Conservation (phyloP, 2,797 vertebrate genomes). For the Scolopax bukidnonensis region DNA sequence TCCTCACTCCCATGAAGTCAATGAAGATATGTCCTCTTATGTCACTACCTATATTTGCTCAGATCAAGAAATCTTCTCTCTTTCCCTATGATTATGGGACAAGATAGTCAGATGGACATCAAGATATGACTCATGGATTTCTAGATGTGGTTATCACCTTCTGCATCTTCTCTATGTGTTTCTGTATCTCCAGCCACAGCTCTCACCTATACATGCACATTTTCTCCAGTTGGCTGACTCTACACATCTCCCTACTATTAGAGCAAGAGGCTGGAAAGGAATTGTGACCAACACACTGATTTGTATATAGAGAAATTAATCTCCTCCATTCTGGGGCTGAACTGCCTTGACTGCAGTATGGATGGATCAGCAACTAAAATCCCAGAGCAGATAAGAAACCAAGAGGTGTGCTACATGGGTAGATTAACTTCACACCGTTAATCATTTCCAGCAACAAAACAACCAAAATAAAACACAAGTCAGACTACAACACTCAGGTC, state of each 20-base stretch:
- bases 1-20: not conserved
- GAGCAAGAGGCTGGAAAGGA: not conserved
- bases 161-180: not conserved
- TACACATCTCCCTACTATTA: not conserved
- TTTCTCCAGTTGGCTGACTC: not conserved
- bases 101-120: not conserved
- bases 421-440: not conserved
- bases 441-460: not conserved
- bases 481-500: not conserved
- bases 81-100: not conserved
- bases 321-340: not conserved
- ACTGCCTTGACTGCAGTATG: not conserved
- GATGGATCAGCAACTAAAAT: not conserved
- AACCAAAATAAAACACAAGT: not conserved
- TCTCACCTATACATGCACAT: accelerated
- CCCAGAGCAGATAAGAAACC: not conserved
- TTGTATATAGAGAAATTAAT: not conserved
- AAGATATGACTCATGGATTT: not conserved
- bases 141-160: not conserved
- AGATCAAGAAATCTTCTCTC: not conserved
- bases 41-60: not conserved
- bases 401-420: not conserved
- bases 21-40: not conserved
- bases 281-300: not conserved
- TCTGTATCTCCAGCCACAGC: not conserved